A percentile compares a stretch with the other conserved stretches of the same genome.
Conservation (phyloP, 2,888 invertebrate species). For the Agapostemon virescens region DNA sequence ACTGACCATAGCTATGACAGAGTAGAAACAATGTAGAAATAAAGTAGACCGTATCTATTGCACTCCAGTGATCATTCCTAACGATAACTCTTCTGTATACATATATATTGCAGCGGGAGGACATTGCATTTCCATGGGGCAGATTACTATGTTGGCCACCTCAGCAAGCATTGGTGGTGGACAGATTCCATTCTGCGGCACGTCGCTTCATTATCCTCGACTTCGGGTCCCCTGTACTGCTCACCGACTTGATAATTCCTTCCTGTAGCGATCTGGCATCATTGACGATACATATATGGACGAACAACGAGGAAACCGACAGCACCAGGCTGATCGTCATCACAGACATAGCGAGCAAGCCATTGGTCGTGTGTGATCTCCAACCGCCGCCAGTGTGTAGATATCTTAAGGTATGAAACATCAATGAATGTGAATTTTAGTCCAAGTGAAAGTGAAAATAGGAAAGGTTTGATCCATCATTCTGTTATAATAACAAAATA, state of each 20-base stretch:
- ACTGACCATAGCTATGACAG: slow-evolving; percentile 15
- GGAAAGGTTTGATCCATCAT: too few relatives aligned
- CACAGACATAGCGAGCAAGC: slow-evolving; percentile 92
- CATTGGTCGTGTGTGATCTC: slow-evolving; percentile 92
- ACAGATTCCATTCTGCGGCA: slow-evolving; percentile 96
- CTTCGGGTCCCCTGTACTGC: slow-evolving; percentile 91
- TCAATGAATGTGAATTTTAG: too few relatives aligned
- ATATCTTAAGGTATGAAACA: slow-evolving; percentile 89
- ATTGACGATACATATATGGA: slow-evolving; percentile 94
- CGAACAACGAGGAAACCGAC: slow-evolving; percentile 92
- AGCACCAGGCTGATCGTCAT: slow-evolving; percentile 91
- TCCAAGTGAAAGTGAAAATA: too few relatives aligned
- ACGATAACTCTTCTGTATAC: neutral
- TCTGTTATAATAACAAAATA: too few relatives aligned
- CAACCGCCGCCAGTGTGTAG: slow-evolving; percentile 95
- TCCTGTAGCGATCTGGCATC: slow-evolving; percentile 91
- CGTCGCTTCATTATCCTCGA: slow-evolving; percentile 95
- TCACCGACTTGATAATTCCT: slow-evolving; percentile 93
- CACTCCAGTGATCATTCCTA: neutral
- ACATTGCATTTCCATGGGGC: slow-evolving; percentile 85
- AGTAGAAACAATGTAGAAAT: slow-evolving; percentile 29
- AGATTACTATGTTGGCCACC: slow-evolving; percentile 90
- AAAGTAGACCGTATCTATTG: slow-evolving; percentile 20
- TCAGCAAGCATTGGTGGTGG: slow-evolving; percentile 93
- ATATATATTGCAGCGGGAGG: slow-evolving; percentile 72